Percentiles rank a stretch among this genome's conserved stretches.
Conservation (phyloP, 2,888 invertebrate species). For the Dasypogon diadema region DNA sequence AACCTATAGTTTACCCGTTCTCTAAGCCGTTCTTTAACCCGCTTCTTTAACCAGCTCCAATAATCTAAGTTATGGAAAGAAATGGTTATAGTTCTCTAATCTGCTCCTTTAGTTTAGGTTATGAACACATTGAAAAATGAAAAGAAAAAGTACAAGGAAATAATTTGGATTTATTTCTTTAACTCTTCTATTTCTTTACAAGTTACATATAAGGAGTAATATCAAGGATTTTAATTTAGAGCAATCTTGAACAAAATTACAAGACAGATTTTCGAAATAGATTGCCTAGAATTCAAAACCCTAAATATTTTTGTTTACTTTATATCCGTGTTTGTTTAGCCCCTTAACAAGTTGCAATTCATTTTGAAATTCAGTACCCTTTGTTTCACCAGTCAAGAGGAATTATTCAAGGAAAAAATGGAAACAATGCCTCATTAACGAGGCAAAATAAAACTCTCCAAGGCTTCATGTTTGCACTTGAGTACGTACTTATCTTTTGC, state of each 20-base stretch:
- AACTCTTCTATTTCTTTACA: too few species aligned
- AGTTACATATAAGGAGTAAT: too few species aligned
- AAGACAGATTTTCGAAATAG: slow-evolving; percentile 39
- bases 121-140: too few species aligned
- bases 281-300: slow-evolving; percentile 39
- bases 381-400: slow-evolving; percentile 48
- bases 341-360: slow-evolving; percentile 48
- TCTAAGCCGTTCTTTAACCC: too few species aligned
- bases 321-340: slow-evolving; percentile 37
- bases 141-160: too few species aligned
- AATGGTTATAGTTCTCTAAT: too few species aligned
- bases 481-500: slow-evolving; percentile 43
- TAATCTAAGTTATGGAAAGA: too few species aligned
- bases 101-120: too few species aligned
- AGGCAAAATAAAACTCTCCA: slow-evolving; percentile 49
- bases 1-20: too few species aligned
- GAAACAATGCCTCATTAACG: slow-evolving; percentile 50
- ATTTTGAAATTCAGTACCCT: slow-evolving; percentile 49
- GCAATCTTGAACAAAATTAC: neutral
- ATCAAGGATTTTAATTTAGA: too few species aligned
- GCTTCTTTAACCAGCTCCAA: too few species aligned
- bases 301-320: neutral
- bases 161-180: too few species aligned
- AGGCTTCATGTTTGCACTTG: slow-evolving; percentile 49
- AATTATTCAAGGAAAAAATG: slow-evolving; percentile 49